Percentiles rank a stretch among this genome's conserved stretches.
phyloP scores from a whole-genome alignment of 2,113 vertebrate species.

The Turdus rufiventris region DNA sequence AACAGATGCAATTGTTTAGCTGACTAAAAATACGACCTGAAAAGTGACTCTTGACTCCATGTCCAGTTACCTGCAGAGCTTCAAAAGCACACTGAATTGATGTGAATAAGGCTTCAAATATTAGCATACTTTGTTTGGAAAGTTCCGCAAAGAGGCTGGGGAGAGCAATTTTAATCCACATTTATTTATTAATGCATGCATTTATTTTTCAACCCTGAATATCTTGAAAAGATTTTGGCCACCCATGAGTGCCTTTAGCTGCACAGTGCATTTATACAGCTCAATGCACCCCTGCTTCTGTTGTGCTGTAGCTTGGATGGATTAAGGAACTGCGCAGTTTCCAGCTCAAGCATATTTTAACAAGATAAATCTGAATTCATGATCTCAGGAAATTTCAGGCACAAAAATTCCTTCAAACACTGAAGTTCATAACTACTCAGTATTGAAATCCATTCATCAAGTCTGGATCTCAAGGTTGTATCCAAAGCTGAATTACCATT shows the following conservation, averaged over 20 bases:
- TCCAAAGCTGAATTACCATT: not conserved
- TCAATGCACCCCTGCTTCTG: not conserved
- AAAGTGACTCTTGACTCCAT: not conserved
- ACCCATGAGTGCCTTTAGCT: not conserved
- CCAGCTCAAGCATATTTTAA: not conserved
- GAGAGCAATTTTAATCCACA: not conserved
- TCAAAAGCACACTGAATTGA: not conserved
- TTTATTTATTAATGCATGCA: conserved; percentile 8
- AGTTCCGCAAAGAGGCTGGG: not conserved
- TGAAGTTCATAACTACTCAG: not conserved
- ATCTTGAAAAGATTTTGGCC: conserved; percentile 1
- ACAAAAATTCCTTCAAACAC: not conserved
- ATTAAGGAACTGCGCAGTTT: not conserved
- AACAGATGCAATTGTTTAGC: conserved; percentile 41
- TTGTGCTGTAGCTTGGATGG: not conserved
- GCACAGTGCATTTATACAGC: not conserved
- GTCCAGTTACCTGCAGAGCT: conserved; percentile 30
- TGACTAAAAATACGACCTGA: conserved; percentile 36
- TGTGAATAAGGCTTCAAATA: not conserved
- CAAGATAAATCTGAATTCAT: not conserved
- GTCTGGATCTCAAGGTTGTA: not conserved
- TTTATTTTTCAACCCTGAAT: not conserved
- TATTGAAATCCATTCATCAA: not conserved
- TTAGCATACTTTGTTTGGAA: not conserved
- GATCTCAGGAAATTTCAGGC: not conserved